Conservation (phyloP, 2,888 invertebrate genomes). For the Enchytraeus crypticus region DNA sequence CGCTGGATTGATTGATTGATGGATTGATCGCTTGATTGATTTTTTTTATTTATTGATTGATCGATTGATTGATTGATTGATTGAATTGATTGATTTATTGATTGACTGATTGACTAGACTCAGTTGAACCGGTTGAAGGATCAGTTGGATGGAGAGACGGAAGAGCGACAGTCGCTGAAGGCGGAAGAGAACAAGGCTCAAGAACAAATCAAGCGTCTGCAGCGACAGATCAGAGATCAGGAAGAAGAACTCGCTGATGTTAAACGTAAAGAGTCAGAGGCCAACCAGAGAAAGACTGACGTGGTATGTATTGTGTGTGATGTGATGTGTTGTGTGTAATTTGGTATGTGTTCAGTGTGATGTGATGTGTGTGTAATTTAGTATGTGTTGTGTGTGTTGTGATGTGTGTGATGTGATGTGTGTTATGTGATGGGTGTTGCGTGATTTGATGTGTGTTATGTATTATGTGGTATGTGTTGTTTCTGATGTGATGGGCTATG, state of each 20-base stretch:
- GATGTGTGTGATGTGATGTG: neutral
- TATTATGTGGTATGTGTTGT: too few relatives aligned
- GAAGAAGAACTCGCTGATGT: slow-evolving; percentile 69
- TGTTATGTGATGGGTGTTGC: neutral
- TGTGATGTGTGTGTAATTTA: neutral
- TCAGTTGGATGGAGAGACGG: slow-evolving; percentile 62
- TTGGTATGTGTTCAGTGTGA: neutral
- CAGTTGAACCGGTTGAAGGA: slow-evolving; percentile 64
- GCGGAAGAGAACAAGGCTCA: slow-evolving; percentile 62
- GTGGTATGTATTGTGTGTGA: slow-evolving; percentile 51
- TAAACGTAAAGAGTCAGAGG: slow-evolving; percentile 67
- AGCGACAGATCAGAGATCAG: slow-evolving; percentile 59
- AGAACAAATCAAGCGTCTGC: slow-evolving; percentile 67
- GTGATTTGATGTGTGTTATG: neutral
- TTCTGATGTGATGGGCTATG: too few relatives aligned
- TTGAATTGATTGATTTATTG: neutral
- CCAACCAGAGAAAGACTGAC: slow-evolving; percentile 62
- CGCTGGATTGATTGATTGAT: too few relatives aligned
- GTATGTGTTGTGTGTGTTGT: neutral
- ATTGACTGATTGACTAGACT: slow-evolving; percentile 43
- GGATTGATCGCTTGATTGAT: too few relatives aligned
- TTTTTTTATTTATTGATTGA: too few relatives aligned
- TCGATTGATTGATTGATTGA: neutral
- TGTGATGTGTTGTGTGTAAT: neutral
- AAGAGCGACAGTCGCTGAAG: slow-evolving; percentile 55